phyloP scores from a whole-genome alignment of 37 sponge, comb jelly and placozoan species.

The Oscarella lobularis region DNA sequence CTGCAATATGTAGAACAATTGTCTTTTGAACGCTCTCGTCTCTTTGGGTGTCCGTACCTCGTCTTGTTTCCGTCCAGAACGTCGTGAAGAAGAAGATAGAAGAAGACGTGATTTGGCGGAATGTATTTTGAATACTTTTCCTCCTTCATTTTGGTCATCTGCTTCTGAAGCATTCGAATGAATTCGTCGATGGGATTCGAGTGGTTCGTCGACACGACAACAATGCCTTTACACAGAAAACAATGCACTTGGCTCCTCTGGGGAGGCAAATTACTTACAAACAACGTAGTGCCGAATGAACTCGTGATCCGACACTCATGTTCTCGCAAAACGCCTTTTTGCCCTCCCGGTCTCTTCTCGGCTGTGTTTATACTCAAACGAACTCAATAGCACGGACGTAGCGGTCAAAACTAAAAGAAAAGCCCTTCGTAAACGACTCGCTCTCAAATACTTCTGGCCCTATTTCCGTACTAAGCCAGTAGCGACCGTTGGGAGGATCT shows the following conservation, averaged over 20 bases:
- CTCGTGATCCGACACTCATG: conserved; percentile 41
- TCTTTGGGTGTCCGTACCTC: conserved; percentile 23
- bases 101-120: conserved; percentile 23
- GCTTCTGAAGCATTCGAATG: conserved; percentile 25
- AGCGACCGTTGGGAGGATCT: not conserved
- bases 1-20: conserved; percentile 6
- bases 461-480: not conserved
- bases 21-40: too few relatives aligned
- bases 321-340: conserved; percentile 55
- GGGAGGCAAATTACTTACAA: conserved; percentile 9
- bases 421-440: too few relatives aligned
- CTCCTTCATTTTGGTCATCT: conserved; percentile 29
- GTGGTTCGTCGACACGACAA: conserved; percentile 52
- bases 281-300: conserved; percentile 22
- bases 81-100: conserved; percentile 74
- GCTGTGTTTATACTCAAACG: too few relatives aligned
- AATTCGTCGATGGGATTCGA: conserved; percentile 48
- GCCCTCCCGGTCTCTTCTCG: too few relatives aligned
- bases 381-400: too few relatives aligned
- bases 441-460: not conserved
- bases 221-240: conserved; percentile 19
- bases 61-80: not conserved
- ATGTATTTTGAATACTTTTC: conserved; percentile 27
- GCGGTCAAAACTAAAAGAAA: too few relatives aligned
- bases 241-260: not conserved